These are phyloP conservation scores for Scomber colias DNA, from an alignment of 2,113 vertebrate genomes.

Conservation along the genomic window DNA sequence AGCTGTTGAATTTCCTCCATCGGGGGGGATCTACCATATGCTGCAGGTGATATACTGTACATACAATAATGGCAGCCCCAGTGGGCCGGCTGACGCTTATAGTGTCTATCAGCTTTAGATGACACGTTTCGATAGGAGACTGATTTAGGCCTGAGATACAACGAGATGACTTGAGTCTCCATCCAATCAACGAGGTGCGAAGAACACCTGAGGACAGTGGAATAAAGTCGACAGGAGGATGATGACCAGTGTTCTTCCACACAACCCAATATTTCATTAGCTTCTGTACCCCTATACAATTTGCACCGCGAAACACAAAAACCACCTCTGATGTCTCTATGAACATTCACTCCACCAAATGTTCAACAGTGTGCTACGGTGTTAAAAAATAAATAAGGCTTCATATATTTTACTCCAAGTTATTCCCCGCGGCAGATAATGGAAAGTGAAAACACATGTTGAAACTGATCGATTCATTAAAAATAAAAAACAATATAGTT, in stretches of 20 bases:
- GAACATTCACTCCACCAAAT: constrained; percentile 56
- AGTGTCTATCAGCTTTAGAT: constrained; percentile 83
- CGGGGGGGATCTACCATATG: constrained; percentile 71
- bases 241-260: constrained; percentile 65
- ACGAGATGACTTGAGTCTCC: constrained; percentile 77
- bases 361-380: constrained; percentile 38
- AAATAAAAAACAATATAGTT: constrained; percentile 14
- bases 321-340: constrained; percentile 59
- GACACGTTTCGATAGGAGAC: constrained; percentile 80
- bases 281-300: constrained; percentile 63
- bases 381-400: constrained; percentile 12
- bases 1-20: constrained; percentile 62
- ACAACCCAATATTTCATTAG: constrained; percentile 69
- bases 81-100: constrained; percentile 62
- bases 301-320: constrained; percentile 60
- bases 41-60: constrained; percentile 68
- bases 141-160: constrained; percentile 78
- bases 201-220: constrained; percentile 82
- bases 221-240: constrained; percentile 71
- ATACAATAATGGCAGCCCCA: constrained; percentile 72
- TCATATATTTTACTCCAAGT: constrained; percentile 53
- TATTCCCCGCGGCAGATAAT: constrained; percentile 39
- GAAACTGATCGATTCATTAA: constrained; percentile 49
- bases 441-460: constrained; percentile 62
- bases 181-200: constrained; percentile 79